Base-by-base conservation (phyloP, 2,797 vertebrate genomes). In the Kryptopterus vitreolus region DNA sequence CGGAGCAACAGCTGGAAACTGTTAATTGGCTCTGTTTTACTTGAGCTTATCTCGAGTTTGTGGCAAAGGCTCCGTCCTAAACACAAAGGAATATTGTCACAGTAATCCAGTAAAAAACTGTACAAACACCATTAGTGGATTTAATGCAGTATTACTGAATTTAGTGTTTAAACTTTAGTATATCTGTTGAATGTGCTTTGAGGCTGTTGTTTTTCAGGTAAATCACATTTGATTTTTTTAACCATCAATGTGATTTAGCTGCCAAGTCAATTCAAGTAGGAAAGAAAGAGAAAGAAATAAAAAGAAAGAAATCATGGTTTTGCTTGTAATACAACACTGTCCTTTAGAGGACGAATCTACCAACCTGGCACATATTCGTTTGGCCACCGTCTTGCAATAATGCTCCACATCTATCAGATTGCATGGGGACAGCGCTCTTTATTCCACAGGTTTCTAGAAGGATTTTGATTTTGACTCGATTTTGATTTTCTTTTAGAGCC, bases 31-130 rank as follows among this genome's bases (percentile, higher is more conserved):
- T 59, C 69, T 58, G 53, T 58, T 77, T n/a, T 80, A 62, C 77
- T 77, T 85, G 66, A 83, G 57, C 77, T 80, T 74, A 83, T 69
- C 16, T 52, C 33, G 24, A 57, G 31, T 22, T 38, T 13, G 9
- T 53, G 46, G 31, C 46, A 22, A 46, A 33, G 65, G 66, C 10
- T 26, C 48, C 13, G 8, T 50, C 43, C 8, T 50, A 48, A 50
- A 48, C 26, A 29, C 29, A 11, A 55, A 12, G 52, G n/a, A 33
- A 57, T 71, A n/a, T 26, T 16, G 12, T 46, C 63, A 57, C 10
- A 1, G 58, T 69, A 69, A 13, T 35, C 13, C 12, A 43, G 31
- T 3, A 13, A 29, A 13, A 29, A 24, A 26, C 16, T 77, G 26
- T 53, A 11, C 16, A 29, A 16, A 29, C 3, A 8, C n/a, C 12